Base-by-base conservation (phyloP, 1,140 invertebrate genomes). In the Caerostris darwini region DNA sequence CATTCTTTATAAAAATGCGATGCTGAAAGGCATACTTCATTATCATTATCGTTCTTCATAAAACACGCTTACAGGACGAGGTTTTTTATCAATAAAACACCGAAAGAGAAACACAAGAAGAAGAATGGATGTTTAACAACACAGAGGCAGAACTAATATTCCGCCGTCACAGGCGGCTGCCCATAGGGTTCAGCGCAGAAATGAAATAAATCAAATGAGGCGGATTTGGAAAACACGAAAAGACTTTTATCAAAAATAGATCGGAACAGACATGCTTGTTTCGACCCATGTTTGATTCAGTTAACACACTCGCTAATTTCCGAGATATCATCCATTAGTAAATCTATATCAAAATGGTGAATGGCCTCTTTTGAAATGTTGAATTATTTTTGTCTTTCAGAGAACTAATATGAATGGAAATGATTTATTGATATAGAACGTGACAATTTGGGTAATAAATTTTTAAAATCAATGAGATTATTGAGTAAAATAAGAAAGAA, bases 171-270 rank as follows among this genome's bases (percentile, higher is more conserved):
- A 5, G 34, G 8, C 14, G 19, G 34, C 71, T 77, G 71, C 19
- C 5, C 71, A 77, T 50, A 77, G 61, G 34, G 71, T 77, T 77
- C 71, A 14, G 7, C 12, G 71, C 34, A 77, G 50, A 8, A 77
- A 50, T 12, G 19, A 17, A 77, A 77, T 77, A 77, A 77, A 77
- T 77, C 10, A 50, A 77, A 77, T 7, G 71, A 77, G 34, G 34
- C 34, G 71, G 71, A 77, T 77, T 34, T 77, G 34, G 34, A 77
- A 77, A 77, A 77, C 71, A 77, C 71, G 71, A 77, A 77, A 53
- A 53, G 71, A 50, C 71, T 77, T 34, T 77, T 50, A 77, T 77
- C 71, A 77, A 77, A 77, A 77, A 77, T 77, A 50, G 71, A 77
- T 77, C 71, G 14, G 34, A 77, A 50, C 50, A 19, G 7, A 34